Conservation (phyloP, 2,113 vertebrate species). For the Triplophysa dalaica region DNA sequence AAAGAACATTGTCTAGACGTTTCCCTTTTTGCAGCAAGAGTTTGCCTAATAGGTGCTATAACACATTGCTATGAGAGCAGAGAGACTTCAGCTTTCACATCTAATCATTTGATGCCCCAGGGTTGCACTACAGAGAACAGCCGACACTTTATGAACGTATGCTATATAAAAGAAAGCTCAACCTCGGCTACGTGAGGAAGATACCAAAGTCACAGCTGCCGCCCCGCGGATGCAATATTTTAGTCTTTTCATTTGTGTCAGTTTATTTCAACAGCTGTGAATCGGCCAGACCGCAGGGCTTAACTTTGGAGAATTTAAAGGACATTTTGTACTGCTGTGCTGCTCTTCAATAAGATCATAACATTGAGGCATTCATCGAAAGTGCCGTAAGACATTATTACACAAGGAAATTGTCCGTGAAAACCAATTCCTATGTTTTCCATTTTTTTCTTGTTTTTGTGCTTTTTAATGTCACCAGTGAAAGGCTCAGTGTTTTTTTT, state of each 20-base stretch:
- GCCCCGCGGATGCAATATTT: not conserved
- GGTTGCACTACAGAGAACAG: conserved; percentile 49
- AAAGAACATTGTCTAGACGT: conserved; percentile 17
- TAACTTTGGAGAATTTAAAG: conserved; percentile 8
- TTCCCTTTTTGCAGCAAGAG: conserved; percentile 20
- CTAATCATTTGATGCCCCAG: conserved; percentile 38
- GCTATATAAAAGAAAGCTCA: conserved; percentile 63
- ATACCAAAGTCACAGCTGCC: conserved; percentile 14
- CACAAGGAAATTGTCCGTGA: not conserved
- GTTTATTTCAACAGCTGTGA: conserved; percentile 17
- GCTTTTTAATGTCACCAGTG: no score
- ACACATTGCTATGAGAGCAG: conserved; percentile 7
- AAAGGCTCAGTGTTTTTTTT: no score
- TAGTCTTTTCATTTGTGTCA: conserved; percentile 27
- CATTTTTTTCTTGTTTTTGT: no score
- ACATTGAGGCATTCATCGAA: not conserved
- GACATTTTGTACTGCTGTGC: not conserved
- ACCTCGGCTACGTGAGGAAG: conserved; percentile 54
- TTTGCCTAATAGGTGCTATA: conserved; percentile 10
- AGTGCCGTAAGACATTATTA: not conserved
- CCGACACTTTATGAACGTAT: conserved; percentile 62
- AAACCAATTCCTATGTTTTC: not conserved
- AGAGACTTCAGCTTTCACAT: conserved; percentile 19
- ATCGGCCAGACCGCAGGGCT: not conserved
- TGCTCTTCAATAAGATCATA: not conserved